Conservation (phyloP, 1,140 invertebrate genomes). For the Micrasema minimum region DNA sequence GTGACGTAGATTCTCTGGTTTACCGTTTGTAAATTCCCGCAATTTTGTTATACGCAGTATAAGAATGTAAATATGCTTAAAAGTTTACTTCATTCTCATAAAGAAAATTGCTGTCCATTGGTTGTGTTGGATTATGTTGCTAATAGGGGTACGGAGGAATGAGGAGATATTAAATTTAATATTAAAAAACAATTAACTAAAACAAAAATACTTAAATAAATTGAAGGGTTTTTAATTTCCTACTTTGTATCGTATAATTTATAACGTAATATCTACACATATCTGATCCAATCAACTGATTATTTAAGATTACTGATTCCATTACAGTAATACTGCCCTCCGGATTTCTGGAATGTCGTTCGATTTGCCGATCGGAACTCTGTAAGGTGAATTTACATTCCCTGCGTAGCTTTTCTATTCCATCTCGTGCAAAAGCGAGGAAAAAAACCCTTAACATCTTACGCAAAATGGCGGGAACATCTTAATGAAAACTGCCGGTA, state of each 20-base stretch:
- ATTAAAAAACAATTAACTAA: too few species aligned
- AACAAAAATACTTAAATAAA: not conserved
- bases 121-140: too few species aligned
- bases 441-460: slow-evolving; percentile 9
- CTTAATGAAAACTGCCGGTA: slow-evolving; percentile 27
- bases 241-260: not conserved
- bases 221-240: not conserved
- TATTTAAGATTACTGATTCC: not conserved
- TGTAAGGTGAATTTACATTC: slow-evolving; percentile 14
- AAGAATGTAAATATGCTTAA: too few species aligned
- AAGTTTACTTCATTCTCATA: too few species aligned
- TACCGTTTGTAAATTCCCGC: too few species aligned
- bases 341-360: slow-evolving; percentile 23
- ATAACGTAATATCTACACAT: not conserved
- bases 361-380: slow-evolving; percentile 8
- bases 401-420: slow-evolving; percentile 3
- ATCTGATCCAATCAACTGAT: slow-evolving; percentile 10
- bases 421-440: not conserved
- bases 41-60: too few species aligned
- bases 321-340: not conserved
- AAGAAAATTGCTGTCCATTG: too few species aligned
- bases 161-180: too few species aligned
- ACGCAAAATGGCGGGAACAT: slow-evolving; percentile 13
- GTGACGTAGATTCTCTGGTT: too few species aligned
- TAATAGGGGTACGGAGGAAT: too few species aligned